These are phyloP conservation scores for Argyra leucocephala DNA, from an alignment of 2,888 invertebrate genomes.

Conservation along the genomic window DNA sequence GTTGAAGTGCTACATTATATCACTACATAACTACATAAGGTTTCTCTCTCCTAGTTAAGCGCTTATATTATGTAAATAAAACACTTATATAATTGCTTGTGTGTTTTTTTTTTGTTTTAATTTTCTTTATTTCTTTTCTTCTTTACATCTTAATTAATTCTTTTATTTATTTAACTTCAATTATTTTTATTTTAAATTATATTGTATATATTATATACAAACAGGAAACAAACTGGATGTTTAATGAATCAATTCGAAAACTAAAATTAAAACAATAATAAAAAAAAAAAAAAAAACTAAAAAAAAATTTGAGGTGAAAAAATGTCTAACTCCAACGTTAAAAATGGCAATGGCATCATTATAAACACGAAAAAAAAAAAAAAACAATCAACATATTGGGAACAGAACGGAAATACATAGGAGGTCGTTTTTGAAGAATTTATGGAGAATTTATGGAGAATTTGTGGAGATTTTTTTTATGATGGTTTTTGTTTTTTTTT, in stretches of 20 bases:
- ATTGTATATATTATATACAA: not conserved
- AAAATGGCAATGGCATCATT: not conserved
- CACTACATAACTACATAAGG: not conserved
- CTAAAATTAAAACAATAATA: not conserved
- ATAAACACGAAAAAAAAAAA: not conserved
- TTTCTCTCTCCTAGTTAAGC: not conserved
- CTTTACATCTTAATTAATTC: not conserved
- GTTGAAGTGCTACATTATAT: too few species aligned
- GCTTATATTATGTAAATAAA: conserved; percentile 3
- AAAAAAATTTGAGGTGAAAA: not conserved
- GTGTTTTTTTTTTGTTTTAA: too few species aligned
- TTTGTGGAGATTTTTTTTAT: too few species aligned
- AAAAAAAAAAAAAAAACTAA: not conserved
- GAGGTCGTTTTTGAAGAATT: not conserved
- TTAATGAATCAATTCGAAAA: not conserved
- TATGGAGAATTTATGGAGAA: not conserved
- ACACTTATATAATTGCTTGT: not conserved
- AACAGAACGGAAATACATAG: conserved; percentile 2
- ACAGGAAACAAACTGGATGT: conserved; percentile 4
- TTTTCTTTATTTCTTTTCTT: not conserved
- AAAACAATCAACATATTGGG: not conserved
- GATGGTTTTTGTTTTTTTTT: not conserved
- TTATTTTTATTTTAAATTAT: not conserved
- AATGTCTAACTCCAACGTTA: not conserved
- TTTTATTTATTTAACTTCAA: not conserved